phyloP scores from a whole-genome alignment of 2,113 vertebrate species.

The Lathamus discolor region DNA sequence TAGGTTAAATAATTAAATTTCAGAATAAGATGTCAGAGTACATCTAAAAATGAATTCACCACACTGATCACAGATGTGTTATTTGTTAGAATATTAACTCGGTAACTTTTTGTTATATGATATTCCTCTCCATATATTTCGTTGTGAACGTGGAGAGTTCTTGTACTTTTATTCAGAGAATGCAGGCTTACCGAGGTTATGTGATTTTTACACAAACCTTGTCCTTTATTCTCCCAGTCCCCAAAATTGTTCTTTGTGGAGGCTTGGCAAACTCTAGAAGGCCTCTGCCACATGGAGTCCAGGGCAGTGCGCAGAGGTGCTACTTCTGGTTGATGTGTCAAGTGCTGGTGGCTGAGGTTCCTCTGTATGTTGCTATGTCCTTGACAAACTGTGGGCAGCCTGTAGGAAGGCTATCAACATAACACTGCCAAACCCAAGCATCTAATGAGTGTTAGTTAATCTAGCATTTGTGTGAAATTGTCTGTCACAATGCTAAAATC shows the following conservation, averaged over 20 bases:
- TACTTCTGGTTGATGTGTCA: not conserved
- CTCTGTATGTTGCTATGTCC: not conserved
- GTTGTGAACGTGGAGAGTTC: not conserved
- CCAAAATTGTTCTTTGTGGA: not conserved
- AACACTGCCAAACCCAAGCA: not conserved
- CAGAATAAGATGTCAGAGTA: not conserved
- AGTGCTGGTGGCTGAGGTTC: not conserved
- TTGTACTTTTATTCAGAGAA: not conserved
- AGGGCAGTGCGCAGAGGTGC: not conserved
- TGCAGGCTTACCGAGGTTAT: not conserved
- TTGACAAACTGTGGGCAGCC: not conserved
- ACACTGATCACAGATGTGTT: not conserved
- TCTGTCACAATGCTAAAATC: not conserved
- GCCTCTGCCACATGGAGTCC: fast-evolving
- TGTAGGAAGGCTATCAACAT: not conserved
- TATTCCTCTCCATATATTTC: not conserved
- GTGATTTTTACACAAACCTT: not conserved
- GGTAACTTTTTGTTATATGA: fast-evolving
- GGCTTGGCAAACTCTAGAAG: not conserved
- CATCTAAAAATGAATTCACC: not conserved
- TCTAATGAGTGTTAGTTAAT: not conserved
- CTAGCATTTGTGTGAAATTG: not conserved
- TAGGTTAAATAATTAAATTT: not conserved
- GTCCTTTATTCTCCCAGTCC: fast-evolving
- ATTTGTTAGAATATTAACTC: not conserved